phyloP scores from a whole-genome alignment of 2,113 vertebrate species.

The Cervus canadensis region DNA sequence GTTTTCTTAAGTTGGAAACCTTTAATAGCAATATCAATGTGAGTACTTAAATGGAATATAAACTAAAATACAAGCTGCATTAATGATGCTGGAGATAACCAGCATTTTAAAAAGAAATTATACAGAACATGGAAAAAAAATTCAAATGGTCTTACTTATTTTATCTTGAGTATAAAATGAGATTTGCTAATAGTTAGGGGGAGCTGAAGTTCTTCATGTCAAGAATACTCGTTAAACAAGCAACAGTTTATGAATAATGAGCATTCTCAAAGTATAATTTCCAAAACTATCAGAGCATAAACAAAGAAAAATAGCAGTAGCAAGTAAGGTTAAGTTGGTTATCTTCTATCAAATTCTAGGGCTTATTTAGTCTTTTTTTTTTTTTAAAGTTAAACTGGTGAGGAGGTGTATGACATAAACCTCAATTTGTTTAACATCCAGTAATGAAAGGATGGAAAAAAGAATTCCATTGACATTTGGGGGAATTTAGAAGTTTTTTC shows the following conservation, averaged over 20 bases:
- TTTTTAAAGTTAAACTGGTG: neutral
- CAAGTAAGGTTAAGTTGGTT: neutral
- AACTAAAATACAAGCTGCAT: neutral
- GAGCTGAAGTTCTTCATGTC: neutral
- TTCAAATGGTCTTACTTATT: neutral
- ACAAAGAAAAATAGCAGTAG: neutral
- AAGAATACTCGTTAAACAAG: neutral
- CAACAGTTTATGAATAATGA: neutral
- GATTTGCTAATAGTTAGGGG: neutral
- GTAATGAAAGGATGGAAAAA: neutral
- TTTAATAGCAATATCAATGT: neutral
- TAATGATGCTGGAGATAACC: neutral
- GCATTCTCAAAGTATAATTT: neutral
- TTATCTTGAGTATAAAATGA: neutral
- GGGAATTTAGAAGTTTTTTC: neutral
- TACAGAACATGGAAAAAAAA: neutral
- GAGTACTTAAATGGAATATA: neutral
- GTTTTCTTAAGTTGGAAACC: neutral
- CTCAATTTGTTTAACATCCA: neutral
- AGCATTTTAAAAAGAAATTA: neutral
- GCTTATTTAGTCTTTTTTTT: neutral
- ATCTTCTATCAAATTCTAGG: neutral
- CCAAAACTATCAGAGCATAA: neutral
- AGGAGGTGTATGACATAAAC: neutral
- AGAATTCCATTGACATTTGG: neutral